Evolutionary conservation across 2,797 vertebrate genomes (phyloP).

Genomic region (Enteromius trimaculatus): DNA sequence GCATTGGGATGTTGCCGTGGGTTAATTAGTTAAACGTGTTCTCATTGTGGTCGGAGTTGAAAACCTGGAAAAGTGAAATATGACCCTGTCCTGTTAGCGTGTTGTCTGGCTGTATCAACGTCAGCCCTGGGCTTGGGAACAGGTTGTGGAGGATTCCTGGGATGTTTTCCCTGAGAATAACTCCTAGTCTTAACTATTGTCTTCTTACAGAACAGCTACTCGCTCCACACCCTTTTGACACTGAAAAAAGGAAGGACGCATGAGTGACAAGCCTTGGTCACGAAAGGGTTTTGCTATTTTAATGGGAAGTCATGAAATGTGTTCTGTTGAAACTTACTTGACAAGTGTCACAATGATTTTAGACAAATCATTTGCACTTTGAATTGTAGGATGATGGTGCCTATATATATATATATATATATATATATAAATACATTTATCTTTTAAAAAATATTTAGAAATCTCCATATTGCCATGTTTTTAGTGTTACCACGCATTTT

Average conservation of each 20-base stretch:
- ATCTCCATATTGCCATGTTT: background rate
- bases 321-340: constrained; percentile 30
- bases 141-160: constrained; percentile 84
- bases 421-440: background rate
- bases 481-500: background rate
- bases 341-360: constrained; percentile 33
- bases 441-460: background rate
- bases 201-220: constrained; percentile 55
- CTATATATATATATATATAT: no score
- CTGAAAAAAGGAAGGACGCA: constrained; percentile 35
- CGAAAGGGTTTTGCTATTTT: constrained; percentile 28
- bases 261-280: constrained; percentile 20
- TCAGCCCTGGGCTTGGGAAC: constrained; percentile 72
- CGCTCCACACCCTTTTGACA: constrained; percentile 67
- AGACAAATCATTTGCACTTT: background rate
- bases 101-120: constrained; percentile 52
- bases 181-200: constrained; percentile 72
- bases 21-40: constrained; percentile 57
- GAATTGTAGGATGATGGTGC: background rate
- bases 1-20: background rate
- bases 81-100: constrained; percentile 67
- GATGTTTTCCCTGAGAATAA: constrained; percentile 79
- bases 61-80: constrained; percentile 71
- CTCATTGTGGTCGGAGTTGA: constrained; percentile 8
- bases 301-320: constrained; percentile 34